These are phyloP conservation scores for Drosophila formosana DNA, from an alignment of 2,888 invertebrate genomes.

Conservation along the genomic window DNA sequence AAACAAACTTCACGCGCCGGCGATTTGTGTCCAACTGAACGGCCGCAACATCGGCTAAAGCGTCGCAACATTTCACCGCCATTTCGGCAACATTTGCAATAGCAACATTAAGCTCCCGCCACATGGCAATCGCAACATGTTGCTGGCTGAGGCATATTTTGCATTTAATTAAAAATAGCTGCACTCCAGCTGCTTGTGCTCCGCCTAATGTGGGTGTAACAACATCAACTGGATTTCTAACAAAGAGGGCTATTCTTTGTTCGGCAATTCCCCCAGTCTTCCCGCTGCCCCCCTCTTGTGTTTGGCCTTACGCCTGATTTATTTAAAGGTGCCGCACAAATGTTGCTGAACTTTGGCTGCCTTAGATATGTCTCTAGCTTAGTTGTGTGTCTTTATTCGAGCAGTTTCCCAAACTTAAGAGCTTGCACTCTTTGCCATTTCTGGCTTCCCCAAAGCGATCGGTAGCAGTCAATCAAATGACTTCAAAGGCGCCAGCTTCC, in stretches of 20 bases:
- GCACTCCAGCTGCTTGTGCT: conserved; percentile 68
- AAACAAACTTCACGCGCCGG: conserved; percentile 65
- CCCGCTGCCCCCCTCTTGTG: conserved; percentile 3
- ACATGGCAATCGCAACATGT: conserved; percentile 47
- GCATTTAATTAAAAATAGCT: conserved; percentile 77
- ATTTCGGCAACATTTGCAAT: conserved; percentile 46
- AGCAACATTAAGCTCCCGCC: conserved; percentile 33
- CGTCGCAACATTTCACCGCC: neutral
- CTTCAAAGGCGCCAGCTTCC: conserved; percentile 56
- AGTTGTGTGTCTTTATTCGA: neutral
- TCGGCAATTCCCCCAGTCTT: conserved; percentile 20
- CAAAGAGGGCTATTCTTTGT: conserved; percentile 74
- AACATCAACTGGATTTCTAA: conserved; percentile 40
- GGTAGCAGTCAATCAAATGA: conserved; percentile 58
- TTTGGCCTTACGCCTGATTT: conserved; percentile 65
- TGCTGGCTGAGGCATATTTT: conserved; percentile 59
- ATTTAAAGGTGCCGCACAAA: conserved; percentile 75
- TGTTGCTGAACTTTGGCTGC: conserved; percentile 77
- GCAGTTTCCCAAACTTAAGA: neutral
- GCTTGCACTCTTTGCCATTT: conserved; percentile 42
- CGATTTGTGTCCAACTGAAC: conserved; percentile 61
- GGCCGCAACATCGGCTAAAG: conserved; percentile 23
- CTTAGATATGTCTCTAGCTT: conserved; percentile 35
- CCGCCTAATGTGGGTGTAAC: conserved; percentile 62
- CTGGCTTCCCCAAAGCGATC: conserved; percentile 34